Evolutionary conservation across 2,888 invertebrate species (phyloP), one percentile per base, ranked within the genome.

Genomic region (Parthenolecanium corni): DNA sequence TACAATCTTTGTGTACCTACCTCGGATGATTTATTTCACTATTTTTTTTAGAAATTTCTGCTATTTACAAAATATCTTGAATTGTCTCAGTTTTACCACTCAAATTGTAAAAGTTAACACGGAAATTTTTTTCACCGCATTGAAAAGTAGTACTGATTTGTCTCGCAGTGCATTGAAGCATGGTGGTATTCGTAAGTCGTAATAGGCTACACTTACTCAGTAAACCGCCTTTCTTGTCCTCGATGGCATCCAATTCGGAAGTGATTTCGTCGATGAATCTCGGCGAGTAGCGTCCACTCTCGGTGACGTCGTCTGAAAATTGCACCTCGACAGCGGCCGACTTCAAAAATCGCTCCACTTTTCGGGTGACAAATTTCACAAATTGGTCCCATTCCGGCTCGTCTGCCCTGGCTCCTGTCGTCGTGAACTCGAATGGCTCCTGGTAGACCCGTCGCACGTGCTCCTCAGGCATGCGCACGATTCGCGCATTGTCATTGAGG

Each of bases 131-230:
- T n/a, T n/a, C n/a, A n/a, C n/a, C n/a, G n/a, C n/a, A n/a, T n/a
- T n/a, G n/a, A n/a, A n/a, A n/a, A n/a, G n/a, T n/a, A n/a, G n/a
- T n/a, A n/a, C n/a, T n/a, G n/a, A n/a, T n/a, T n/a, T n/a, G n/a
- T n/a, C n/a, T n/a, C n/a, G n/a, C n/a, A n/a, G n/a, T n/a, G n/a
- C n/a, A n/a, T n/a, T n/a, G n/a, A n/a, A n/a, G n/a, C n/a, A n/a
- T n/a, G n/a, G n/a, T n/a, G n/a, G n/a, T n/a, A n/a, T n/a, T n/a
- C n/a, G n/a, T n/a, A n/a, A n/a, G n/a, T n/a, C n/a, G n/a, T n/a
- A n/a, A n/a, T n/a, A n/a, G n/a, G n/a, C n/a, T n/a, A n/a, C 71
- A 80, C 85, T 84, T 76, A 89, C 89, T 86, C 75, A 89, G 84
- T 53, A 85, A 76, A 9, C 85, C 79, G 64, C 86, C 87, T 69